These are phyloP conservation scores for Lypha dubia DNA, from an alignment of 2,888 invertebrate species.

Conservation along the genomic window DNA sequence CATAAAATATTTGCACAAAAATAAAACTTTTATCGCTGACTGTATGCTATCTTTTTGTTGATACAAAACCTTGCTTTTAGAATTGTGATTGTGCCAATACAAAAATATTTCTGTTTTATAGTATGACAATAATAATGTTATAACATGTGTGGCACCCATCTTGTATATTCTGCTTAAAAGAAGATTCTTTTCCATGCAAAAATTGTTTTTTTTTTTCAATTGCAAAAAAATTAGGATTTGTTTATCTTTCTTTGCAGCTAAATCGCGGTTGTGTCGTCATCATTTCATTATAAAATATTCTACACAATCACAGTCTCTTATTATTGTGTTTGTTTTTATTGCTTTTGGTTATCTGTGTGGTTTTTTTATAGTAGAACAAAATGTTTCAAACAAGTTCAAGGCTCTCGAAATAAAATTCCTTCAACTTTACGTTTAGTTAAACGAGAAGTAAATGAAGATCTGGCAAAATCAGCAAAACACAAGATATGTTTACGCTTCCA, in stretches of 20 bases:
- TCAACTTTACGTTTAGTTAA: conserved; percentile 69
- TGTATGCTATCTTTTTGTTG: not conserved
- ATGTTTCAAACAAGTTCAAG: conserved; percentile 78
- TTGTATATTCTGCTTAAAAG: conserved; percentile 25
- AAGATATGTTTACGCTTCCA: not conserved
- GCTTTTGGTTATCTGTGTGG: conserved; percentile 8
- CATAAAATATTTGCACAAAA: too few species aligned
- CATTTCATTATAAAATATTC: conserved; percentile 27
- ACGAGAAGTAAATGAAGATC: conserved; percentile 57
- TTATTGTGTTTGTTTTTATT: conserved; percentile 25
- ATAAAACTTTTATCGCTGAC: not conserved
- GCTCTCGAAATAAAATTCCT: conserved; percentile 75
- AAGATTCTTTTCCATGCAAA: not conserved
- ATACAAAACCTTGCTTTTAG: not conserved
- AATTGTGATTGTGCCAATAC: conserved; percentile 24
- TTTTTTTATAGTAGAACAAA: conserved; percentile 9
- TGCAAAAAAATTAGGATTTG: conserved; percentile 21
- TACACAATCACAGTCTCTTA: conserved; percentile 2
- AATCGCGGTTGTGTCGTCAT: conserved; percentile 31
- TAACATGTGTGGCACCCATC: conserved; percentile 36
- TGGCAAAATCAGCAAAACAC: conserved; percentile 43
- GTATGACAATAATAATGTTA: conserved; percentile 1
- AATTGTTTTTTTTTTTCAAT: not conserved
- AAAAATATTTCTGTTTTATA: conserved; percentile 5
- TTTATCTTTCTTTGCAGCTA: conserved; percentile 17